phyloP scores from a whole-genome alignment of 2,113 vertebrate species.

The Sander vitreus region DNA sequence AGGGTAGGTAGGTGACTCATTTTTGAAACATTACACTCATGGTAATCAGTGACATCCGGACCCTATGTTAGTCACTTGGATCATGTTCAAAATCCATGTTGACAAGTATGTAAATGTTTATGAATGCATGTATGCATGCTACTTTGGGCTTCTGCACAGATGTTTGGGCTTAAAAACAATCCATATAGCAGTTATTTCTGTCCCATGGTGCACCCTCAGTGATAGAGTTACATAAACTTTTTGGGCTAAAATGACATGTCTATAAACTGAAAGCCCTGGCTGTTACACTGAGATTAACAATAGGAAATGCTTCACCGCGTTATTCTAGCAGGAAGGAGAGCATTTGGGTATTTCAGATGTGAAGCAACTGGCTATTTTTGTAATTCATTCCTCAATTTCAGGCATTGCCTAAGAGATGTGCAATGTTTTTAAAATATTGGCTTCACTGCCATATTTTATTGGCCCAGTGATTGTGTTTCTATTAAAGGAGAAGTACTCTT shows the following conservation, averaged over 20 bases:
- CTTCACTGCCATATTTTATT: conserved; percentile 2
- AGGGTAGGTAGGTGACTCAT: conserved; percentile 53
- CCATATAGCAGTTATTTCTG: conserved; percentile 48
- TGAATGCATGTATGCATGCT: conserved; percentile 71
- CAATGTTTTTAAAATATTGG: conserved; percentile 25
- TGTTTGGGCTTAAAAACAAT: conserved; percentile 57
- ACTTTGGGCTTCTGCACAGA: conserved; percentile 69
- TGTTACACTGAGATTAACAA: background rate
- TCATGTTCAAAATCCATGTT: conserved; percentile 71
- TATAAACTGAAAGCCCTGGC: background rate
- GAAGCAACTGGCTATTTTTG: conserved; percentile 6
- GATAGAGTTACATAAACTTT: conserved; percentile 27
- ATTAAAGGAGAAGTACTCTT: conserved; percentile 62
- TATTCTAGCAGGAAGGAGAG: conserved; percentile 12
- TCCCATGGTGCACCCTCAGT: background rate
- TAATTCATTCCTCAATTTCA: conserved; percentile 8
- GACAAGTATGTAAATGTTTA: conserved; percentile 81
- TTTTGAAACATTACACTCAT: conserved; percentile 61
- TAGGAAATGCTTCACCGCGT: background rate
- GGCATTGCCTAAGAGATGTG: background rate
- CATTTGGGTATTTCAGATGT: background rate
- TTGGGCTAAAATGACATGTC: conserved; percentile 4
- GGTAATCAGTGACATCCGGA: conserved; percentile 77
- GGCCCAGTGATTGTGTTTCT: conserved; percentile 28
- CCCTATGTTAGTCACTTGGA: conserved; percentile 62